Evolutionary conservation across 2,888 invertebrate genomes (phyloP).

Genomic region (Drosophila quinaria): DNA sequence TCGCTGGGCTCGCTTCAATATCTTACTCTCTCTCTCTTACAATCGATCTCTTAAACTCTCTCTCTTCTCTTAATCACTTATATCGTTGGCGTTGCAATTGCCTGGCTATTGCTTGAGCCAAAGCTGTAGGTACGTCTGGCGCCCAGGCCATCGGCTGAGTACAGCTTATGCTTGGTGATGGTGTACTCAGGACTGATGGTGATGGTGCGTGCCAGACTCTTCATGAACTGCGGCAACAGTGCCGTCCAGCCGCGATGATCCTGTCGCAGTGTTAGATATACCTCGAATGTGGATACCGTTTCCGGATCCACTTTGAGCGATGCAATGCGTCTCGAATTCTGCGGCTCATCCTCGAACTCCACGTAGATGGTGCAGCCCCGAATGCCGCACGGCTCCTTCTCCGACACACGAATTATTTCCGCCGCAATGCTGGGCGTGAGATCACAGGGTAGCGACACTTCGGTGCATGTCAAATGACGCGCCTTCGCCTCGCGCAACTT

Average conservation of each 20-base stretch:
- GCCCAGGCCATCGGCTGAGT: slow-evolving; percentile 73
- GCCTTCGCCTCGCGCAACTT: slow-evolving; percentile 83
- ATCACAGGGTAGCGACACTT: slow-evolving; percentile 84
- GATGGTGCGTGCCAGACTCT: slow-evolving; percentile 82
- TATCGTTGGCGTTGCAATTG: slow-evolving; percentile 73
- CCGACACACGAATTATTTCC: slow-evolving; percentile 82
- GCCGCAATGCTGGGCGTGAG: slow-evolving; percentile 83
- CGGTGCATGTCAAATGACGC: slow-evolving; percentile 82
- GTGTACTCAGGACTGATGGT: slow-evolving; percentile 83
- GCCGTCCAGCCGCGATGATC: slow-evolving; percentile 84
- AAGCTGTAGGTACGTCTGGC: slow-evolving; percentile 72
- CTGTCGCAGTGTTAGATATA: slow-evolving; percentile 82
- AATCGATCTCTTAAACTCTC: slow-evolving; percentile 32
- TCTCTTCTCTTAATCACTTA: slow-evolving; percentile 47
- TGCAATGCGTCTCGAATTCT: slow-evolving; percentile 82
- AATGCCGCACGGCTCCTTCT: slow-evolving; percentile 82
- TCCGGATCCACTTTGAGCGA: slow-evolving; percentile 81
- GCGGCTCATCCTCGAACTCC: slow-evolving; percentile 83
- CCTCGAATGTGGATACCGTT: slow-evolving; percentile 82
- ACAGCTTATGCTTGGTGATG: slow-evolving; percentile 82
- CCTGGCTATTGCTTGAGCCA: slow-evolving; percentile 71
- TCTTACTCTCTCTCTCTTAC: slow-evolving; percentile 42
- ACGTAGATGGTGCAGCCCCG: slow-evolving; percentile 83
- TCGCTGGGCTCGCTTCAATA: slow-evolving; percentile 54
- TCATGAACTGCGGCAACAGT: slow-evolving; percentile 83